Base-by-base conservation (phyloP, 2,888 invertebrate species). In the Amitus sp. region DNA sequence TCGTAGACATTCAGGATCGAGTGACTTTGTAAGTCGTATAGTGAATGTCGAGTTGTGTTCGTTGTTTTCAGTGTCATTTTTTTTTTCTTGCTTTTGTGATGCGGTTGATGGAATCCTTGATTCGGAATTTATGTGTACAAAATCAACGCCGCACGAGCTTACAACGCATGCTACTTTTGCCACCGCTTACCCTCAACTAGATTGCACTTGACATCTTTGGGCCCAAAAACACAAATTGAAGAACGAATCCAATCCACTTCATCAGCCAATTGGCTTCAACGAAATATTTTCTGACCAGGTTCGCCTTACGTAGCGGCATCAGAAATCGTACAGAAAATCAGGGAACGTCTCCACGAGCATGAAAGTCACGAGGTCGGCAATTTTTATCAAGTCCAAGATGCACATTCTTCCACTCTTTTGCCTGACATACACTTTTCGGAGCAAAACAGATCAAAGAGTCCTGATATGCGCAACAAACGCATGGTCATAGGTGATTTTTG, bases 321-420 rank as follows among this genome's bases (percentile, higher is more conserved):
- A 75, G 88, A 88, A 82, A 91, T 92, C 84, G 92, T 92, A 80
- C 90, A 90, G 82, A 91, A 91, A 81, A 91, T 92, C 73, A 90
- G 91, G 87, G 88, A 91, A 69, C 86, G 90, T 18, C 66, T 82
- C 23, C 80, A 81, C 4, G 82, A 81, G 39, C 76, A 81, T 55
- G 82, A 82, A 39, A 78, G 68, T 59, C 79, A 81, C 40, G 82
- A 82, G 52, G 43, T 68, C 30, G 81, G 82, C 39, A 63, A 73
- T 9, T 76, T 70, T 49, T 71, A 60, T 61, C 63, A 51, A 15
- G 51, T 47, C 19, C 66, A 68, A 20, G 74, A 72, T 43, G 71
- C 74, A 20, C 71, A 70, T 46, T 65, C 78, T 5, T 82, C 82
- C 13, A 80, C 82, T 20, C 62, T 82, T n/a, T 82, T 82, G 5